Base-by-base conservation (phyloP, 2,113 vertebrate species). In the Catharus minimus region DNA sequence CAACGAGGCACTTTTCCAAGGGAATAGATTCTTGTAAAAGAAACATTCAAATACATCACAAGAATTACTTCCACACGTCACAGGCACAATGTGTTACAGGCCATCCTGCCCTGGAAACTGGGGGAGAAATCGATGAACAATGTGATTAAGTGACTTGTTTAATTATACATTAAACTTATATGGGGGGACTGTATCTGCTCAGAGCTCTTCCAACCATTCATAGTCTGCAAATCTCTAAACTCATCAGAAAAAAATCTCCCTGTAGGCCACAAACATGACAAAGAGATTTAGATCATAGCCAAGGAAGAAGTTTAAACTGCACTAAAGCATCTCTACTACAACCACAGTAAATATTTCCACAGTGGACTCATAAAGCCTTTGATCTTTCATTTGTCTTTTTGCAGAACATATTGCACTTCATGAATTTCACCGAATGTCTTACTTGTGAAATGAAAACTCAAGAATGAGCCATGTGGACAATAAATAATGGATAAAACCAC, bases 151-250 rank as follows among this genome's bases (percentile, higher is more conserved):
- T 78, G n/a, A 84, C 69, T 87, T 79, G 32, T 68, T 96, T 75
- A 95, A 92, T 95, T 93, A 79, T 87, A 49, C 23, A 85, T 91
- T 79, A 91, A 79, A 91, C 58, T 91, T 82, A 23, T 65, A 68
- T n/a, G 33, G 28, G 58, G 60, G 87, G 58, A 76, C 68, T 32
- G 21, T 94, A 50, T 78, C 49, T 72, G 9, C 41, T 90, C 49
- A 79, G 69, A 90, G 69, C 46, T 87, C 50, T 91, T 56, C 41
- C 38, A 78, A 2, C 12, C 9, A 50, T 57, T 84, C 43, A 58
- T 18, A 76, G 55, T 7, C 43, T 85, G 11, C 44, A 90, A 80
- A 81, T 78, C 62, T 72, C 71, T 89, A 43, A 88, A 87, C 16
- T 61, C 32, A 24, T 43, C 32, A 61, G 50, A 61, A 89, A 26